Base-by-base conservation (phyloP, 2,797 vertebrate species). In the Falco naumanni region DNA sequence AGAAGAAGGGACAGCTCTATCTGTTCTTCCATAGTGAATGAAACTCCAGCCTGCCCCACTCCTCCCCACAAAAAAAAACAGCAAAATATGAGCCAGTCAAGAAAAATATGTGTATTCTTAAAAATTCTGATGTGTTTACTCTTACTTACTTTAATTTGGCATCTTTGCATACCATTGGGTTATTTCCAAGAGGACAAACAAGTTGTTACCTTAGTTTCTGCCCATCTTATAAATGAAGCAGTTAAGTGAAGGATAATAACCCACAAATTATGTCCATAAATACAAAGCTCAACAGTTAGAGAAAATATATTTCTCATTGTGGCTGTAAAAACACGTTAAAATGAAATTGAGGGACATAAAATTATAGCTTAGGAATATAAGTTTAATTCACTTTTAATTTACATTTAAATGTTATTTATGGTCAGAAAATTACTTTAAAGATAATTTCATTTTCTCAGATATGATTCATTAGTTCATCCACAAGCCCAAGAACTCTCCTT, bases 401-500 rank as follows among this genome's bases (percentile, higher is more conserved):
- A 18, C 65, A 84, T 80, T 88, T 81, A 86, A 94, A 86, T 47
- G 15, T 56, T 79, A 59, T 84, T 95, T 97, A 90, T 86, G 94
- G 90, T 93, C 96, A 84, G 93, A 64, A 90, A 91, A 96, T 96
- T 70, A 72, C 91, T 61, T 96, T 83, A 90, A 89, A 96, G 89
- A 92, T 91, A 20, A 80, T 89, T 93, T 74, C 43, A 22, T 96
- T 97, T 97, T 85, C 93, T 76, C 97, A 99, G 99, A 65, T 98
- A 99, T 17, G 98, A 99, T 96, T 98, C 98, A 15, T 98, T 99
- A 85, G 98, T 99, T 84, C 98, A 98, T 95, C 99, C 99, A 2
- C 99, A 99, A 96, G 98, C 98, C 74, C 98, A 97, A 81, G 99
- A 99, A 93, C 97, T 99, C 95, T 99, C 99, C 37, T 98, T 98